Evolutionary conservation across 2,113 vertebrate genomes (phyloP).

Genomic region (Neodontobutis hainanensis): DNA sequence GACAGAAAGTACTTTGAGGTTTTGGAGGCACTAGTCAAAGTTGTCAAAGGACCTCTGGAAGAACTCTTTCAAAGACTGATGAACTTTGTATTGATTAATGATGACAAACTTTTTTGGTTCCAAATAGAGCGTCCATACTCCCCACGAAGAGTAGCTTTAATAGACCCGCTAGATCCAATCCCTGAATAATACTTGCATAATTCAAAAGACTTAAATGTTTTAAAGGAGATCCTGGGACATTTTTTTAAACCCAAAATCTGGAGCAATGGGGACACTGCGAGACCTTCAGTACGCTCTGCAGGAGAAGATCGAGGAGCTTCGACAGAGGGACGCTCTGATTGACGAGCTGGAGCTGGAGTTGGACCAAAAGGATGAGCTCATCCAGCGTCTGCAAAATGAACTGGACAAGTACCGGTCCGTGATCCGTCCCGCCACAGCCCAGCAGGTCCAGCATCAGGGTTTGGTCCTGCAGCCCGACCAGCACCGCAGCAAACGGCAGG

Average conservation of each 20-base stretch:
- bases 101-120: too few relatives aligned
- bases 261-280: conserved; percentile 90
- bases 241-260: not conserved
- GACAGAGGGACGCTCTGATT: conserved; percentile 94
- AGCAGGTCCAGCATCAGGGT: conserved; percentile 81
- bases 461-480: conserved; percentile 86
- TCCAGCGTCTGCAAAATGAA: conserved; percentile 95
- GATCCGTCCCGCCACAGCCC: conserved; percentile 87
- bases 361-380: conserved; percentile 97
- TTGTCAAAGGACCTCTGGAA: too few relatives aligned
- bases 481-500: conserved; percentile 94
- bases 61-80: too few relatives aligned
- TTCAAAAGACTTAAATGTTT: too few relatives aligned
- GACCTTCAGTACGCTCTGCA: conserved; percentile 97
- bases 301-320: conserved; percentile 96
- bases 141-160: too few relatives aligned
- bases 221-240: too few relatives aligned
- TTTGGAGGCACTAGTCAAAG: too few relatives aligned
- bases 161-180: too few relatives aligned
- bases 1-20: too few relatives aligned
- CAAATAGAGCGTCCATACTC: too few relatives aligned
- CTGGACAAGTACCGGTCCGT: conserved; percentile 98
- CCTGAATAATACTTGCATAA: too few relatives aligned
- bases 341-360: conserved; percentile 98
- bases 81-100: not conserved